Evolutionary conservation across 2,888 invertebrate genomes (phyloP), one percentile per base, ranked within the genome.

Genomic region (Amphipyra berbera): DNA sequence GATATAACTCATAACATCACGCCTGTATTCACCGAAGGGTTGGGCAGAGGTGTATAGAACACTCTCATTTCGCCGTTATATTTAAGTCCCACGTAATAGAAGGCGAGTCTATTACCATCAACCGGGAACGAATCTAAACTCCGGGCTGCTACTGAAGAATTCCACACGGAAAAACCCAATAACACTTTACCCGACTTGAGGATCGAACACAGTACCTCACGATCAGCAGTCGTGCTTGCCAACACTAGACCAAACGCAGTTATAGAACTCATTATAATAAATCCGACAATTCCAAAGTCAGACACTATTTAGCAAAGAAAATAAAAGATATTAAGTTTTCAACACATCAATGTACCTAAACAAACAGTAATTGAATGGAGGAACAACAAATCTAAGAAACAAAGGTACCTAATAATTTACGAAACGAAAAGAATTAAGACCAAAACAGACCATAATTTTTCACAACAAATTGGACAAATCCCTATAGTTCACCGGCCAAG

Each of bases 401-500:
- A 48, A 53, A 62, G 44, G 40, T 44, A 21, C 50, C 30, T 37
- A 61, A 64, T 71, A 57, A 70, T 48, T 64, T 56, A 61, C 50
- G 33, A 62, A 44, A 65, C 44, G 38, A 53, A 71, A 76, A 69
- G 68, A 78, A 78, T 80, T 74, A 76, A 72, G 60, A 68, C 30
- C 49, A 63, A 77, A 64, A 65, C 33, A 56, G 54, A 68, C 61
- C 40, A 66, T 66, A 65, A 57, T 70, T 75, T 69, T 69, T 66
- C 67, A 59, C 61, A 68, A 69, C 64, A 66, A 80, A 77, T 73
- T 76, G 67, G 60, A 73, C 77, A 87, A 88, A 88, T 88, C 87
- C 88, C 79, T 73, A 82, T 85, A 83, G 85, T 83, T 85, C 76
- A 78, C 73, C 72, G 73, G 60, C 78, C 68, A 40, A 79, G 79